phyloP scores from a whole-genome alignment of 1,140 invertebrate species.

The Ectropis grisescens region DNA sequence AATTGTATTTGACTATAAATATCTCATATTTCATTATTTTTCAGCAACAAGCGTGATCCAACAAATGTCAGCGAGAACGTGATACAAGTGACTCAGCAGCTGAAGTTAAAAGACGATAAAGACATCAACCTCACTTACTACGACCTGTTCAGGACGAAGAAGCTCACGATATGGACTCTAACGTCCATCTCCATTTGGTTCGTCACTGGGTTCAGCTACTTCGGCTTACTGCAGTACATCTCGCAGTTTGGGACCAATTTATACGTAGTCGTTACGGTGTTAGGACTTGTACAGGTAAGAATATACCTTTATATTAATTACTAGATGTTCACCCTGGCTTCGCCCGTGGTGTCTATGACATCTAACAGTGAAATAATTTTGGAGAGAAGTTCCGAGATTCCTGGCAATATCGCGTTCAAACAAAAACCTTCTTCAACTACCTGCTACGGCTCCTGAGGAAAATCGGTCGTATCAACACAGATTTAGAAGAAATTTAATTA shows the following conservation, averaged over 20 bases:
- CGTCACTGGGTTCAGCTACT: conserved; percentile 18
- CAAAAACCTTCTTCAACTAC: no score
- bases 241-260: conserved; percentile 21
- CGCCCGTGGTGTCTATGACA: no score
- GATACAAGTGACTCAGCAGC: conserved; percentile 11
- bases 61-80: conserved; percentile 20
- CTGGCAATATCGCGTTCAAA: no score
- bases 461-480: no score
- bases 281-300: conserved; percentile 27
- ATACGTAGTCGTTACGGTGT: conserved; percentile 18
- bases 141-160: conserved; percentile 25
- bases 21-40: no score
- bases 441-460: no score
- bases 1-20: no score
- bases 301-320: conserved; percentile 1
- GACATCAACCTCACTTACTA: conserved; percentile 12
- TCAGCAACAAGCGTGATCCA: conserved; percentile 25
- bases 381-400: no score
- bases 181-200: conserved; percentile 16
- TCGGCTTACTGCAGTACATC: conserved; percentile 30
- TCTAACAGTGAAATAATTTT: no score
- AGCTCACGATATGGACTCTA: conserved; percentile 12
- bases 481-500: no score
- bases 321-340: no score
- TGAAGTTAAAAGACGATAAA: conserved; percentile 8